Evolutionary conservation across 2,797 vertebrate species (phyloP), one percentile per base, ranked within the genome.

Genomic region (Cynodonichthys magdalenae): DNA sequence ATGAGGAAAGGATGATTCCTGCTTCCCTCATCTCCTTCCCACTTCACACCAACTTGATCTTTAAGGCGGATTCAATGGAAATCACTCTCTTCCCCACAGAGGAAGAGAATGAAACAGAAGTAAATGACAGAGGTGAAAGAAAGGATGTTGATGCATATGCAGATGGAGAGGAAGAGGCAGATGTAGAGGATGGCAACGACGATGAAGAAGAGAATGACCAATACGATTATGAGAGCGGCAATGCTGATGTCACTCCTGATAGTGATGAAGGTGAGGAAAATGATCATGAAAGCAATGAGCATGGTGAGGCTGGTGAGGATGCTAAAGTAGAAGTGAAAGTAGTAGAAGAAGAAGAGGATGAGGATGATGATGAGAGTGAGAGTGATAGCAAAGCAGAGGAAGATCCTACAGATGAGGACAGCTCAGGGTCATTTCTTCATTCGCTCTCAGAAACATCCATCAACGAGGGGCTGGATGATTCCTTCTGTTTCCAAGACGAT

Each of bases 361-460:
- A 61, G 1, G 66, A 76, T 1, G 76, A 84, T 0, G 79, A 86
- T 0, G 87, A 83, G 0, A 89, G 83, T 0, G 92, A 90, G 0
- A 90, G 87, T 0, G 75, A 84, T 39, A 79, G 65, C 50, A 91
- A 89, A 82, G 82, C 57, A 61, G 80, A 77, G 36, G 86, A 90
- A 41, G 90, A 92, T 72, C 87, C 86, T 31, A 82, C 83, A 69
- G 95, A 96, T 0, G 94, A 95, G 65, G 96, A 97, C 79, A 94
- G 95, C 2, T 98, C 96, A 0, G 94, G 93, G 17, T 99, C 96
- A 17, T 98, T 96, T 84, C 93, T 98, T 66, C 96, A 94, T 85
- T 98, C 97, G 0, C 93, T 98, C 71, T 99, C 97, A 0, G 97
- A 98, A 79, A 96, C 93, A 50, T 99, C 97, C 53, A 95, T 98